Base-by-base conservation (phyloP, 1,140 invertebrate genomes). In the Caenorhabditis inopinata region DNA sequence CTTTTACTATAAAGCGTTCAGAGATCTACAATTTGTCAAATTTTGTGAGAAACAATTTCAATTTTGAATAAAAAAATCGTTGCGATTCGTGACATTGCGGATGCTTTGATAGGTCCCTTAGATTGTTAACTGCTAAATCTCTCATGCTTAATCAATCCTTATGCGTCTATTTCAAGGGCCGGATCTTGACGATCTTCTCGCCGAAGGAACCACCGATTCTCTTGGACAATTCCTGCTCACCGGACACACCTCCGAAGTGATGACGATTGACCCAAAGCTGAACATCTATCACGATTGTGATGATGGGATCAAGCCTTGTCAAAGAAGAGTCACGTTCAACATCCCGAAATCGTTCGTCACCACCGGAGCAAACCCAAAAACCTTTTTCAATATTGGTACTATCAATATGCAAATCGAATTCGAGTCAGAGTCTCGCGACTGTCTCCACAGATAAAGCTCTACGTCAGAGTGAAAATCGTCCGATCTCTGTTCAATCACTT, bases 281-380 rank as follows among this genome's bases (percentile, higher is more conserved):
- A 81, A 77, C 25, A 82, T 80, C 49, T 83, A 83, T 23, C 79
- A 82, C 49, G 79, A 83, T 45, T 83, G 78, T 51, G 82, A 83
- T 38, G 78, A 83, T 46, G 82, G 62, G 25, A 82, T 82, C 47
- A 82, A 68, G 38, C 58, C 58, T 38, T 68, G 58, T 16, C 58
- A 68, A 21, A 21, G 68, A 78, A 76, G 62, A 75, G 77, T 58
- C 18, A 48, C 23, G 25, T 25, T 49, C 29, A 29, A 81, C 35
- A 38, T 42, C 49, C 46, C 74, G 76, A 76, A 76, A 21, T 45
- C 74, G 27, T 82, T 73, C 38, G 82, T 83, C 11, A 77, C 78
- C 18, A 49, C 53, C 16, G 82, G 78, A 35, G 74, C 62, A n/a
- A 62, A 53, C 21, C 82, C 78, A 29, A 68, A 80, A 32, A 74